A percentile compares a stretch with the other conserved stretches of the same genome.
Conservation (phyloP, 2,888 invertebrate genomes). For the Thereva nobilitata region DNA sequence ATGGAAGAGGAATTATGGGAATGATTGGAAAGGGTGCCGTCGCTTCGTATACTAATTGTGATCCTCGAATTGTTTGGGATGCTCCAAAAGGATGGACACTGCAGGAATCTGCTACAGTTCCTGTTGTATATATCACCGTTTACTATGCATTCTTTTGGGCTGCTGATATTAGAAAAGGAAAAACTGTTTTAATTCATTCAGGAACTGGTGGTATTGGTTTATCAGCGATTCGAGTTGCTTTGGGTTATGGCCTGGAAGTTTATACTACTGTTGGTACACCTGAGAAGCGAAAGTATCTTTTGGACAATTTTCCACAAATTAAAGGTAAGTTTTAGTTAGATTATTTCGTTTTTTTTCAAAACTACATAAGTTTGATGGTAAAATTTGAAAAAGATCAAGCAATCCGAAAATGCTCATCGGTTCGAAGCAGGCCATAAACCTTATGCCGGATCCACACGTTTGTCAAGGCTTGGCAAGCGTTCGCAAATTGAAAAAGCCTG, state of each 20-base stretch:
- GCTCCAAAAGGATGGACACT: slow-evolving; percentile 74
- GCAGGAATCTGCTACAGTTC: slow-evolving; percentile 76
- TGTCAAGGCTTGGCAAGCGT: too few relatives aligned
- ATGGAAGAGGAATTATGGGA: slow-evolving; percentile 70
- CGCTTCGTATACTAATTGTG: slow-evolving; percentile 61
- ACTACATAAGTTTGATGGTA: background rate
- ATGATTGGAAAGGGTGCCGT: slow-evolving; percentile 62
- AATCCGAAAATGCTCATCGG: too few relatives aligned
- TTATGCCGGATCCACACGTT: too few relatives aligned
- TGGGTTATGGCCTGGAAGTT: slow-evolving; percentile 67
- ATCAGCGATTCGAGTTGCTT: slow-evolving; percentile 75
- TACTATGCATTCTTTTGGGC: slow-evolving; percentile 61
- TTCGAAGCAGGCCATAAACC: too few relatives aligned
- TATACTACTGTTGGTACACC: slow-evolving; percentile 72
- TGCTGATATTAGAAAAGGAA: slow-evolving; percentile 53
- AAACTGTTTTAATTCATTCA: slow-evolving; percentile 62
- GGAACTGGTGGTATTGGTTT: slow-evolving; percentile 76
- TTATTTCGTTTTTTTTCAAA: slow-evolving; percentile 1
- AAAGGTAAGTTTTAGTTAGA: slow-evolving; percentile 58
- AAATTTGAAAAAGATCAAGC: too few relatives aligned
- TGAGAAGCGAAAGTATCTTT: slow-evolving; percentile 68
- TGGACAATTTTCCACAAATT: slow-evolving; percentile 60
- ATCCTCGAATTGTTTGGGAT: slow-evolving; percentile 60
- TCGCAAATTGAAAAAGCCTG: too few relatives aligned
- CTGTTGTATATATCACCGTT: slow-evolving; percentile 76